Evolutionary conservation across 2,113 vertebrate genomes (phyloP).

Genomic region (Geococcyx californianus): DNA sequence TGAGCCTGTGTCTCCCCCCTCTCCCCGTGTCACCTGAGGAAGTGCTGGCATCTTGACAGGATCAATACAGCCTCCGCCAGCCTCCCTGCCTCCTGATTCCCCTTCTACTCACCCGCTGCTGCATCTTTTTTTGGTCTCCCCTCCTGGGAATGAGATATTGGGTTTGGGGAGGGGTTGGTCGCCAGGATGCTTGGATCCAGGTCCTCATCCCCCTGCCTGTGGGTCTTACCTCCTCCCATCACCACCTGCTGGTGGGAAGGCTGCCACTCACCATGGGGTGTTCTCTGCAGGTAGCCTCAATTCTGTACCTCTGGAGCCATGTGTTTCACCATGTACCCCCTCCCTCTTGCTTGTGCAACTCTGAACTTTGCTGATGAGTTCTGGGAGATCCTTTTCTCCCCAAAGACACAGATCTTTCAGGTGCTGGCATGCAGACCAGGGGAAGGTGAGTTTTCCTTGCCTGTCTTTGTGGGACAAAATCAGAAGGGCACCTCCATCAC

Average conservation of each 20-base stretch:
- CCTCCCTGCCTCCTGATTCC: not conserved
- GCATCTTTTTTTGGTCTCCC: not conserved
- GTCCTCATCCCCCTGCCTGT: not conserved
- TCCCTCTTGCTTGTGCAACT: not conserved
- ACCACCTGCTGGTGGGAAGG: not conserved
- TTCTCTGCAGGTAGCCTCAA: not conserved
- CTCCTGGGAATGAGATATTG: not conserved
- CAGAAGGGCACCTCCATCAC: not conserved
- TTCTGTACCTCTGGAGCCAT: rapidly evolving
- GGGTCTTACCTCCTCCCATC: not conserved
- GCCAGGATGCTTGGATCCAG: rapidly evolving
- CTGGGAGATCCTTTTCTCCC: not conserved
- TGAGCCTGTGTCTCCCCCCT: rapidly evolving
- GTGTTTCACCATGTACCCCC: not conserved
- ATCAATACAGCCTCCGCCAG: slow-evolving; percentile 36
- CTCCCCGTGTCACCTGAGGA: not conserved
- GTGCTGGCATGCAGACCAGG: rapidly evolving
- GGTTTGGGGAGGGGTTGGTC: not conserved
- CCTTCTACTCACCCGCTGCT: not conserved
- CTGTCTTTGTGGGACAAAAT: not conserved
- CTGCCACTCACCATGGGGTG: not conserved
- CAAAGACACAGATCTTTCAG: not conserved
- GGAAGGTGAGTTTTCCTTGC: not conserved
- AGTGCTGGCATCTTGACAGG: slow-evolving; percentile 40
- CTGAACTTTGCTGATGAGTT: not conserved